Evolutionary conservation across 2,797 vertebrate genomes (phyloP), one percentile per base, ranked within the genome.

Genomic region (Hephaestus fuliginosus): DNA sequence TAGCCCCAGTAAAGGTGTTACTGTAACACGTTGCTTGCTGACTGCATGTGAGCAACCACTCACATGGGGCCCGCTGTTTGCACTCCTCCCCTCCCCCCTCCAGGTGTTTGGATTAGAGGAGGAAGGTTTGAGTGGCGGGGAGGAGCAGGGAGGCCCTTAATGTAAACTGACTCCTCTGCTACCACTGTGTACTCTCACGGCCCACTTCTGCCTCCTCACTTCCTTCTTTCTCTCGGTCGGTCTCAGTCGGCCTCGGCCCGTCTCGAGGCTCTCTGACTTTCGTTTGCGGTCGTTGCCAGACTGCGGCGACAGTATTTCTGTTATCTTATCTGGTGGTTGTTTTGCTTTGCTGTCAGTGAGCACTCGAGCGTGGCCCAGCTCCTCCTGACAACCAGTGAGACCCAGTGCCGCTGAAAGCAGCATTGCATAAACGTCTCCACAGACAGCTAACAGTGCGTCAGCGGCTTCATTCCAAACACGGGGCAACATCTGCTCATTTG

Each of bases 1-100:
- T 86, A 88, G 82, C 81, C 80, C 76, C 70, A 30, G 77, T 86
- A 74, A 95, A 91, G 93, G 93, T 95, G 94, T 94, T 94, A 95
- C 92, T 88, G 93, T 95, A 93, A 95, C 94, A 95, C 91, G 90
- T 94, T 96, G 90, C 39, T 74, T 49, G 52, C 80, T 1, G 81
- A 28, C 93, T 84, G 86, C 95, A 95, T 95, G 95, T 95, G 95
- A 95, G 90, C 88, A 76, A 14, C 22, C 53, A n/a, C 92, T 95
- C 95, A 95, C 95, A 93, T 95, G 95, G 91, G 82, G 70, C 80
- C 81, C 28, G 83, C 61, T 51, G 71, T 61, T 74, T 44, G 5
- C 69, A 63, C 78, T 28, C 46, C 46, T 65, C 44, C 25, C 46
- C 73, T 20, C 6, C 28, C 70, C 67, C 60, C 82, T 76, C 80